Conservation (phyloP, 2,113 vertebrate species). For the Aspidoscelis tigris region DNA sequence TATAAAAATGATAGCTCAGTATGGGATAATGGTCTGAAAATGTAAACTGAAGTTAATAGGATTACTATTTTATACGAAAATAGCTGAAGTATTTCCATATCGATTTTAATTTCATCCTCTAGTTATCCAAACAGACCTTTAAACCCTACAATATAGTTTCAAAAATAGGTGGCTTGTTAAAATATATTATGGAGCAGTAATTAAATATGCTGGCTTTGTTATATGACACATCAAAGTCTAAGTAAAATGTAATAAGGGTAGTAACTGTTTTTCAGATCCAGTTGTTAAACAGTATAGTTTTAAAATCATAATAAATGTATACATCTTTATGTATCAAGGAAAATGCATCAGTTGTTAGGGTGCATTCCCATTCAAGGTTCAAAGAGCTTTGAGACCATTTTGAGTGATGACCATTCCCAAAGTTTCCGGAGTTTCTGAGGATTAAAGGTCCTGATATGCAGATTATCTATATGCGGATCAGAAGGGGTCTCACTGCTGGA, state of each 20-base stretch:
- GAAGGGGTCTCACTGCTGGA: no score
- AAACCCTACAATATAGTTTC: neutral
- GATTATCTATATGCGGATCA: no score
- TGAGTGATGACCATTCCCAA: no score
- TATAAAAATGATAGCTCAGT: constrained; percentile 31
- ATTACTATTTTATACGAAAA: constrained; percentile 26
- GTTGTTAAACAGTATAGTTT: neutral
- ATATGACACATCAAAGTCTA: neutral
- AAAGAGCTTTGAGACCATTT: no score
- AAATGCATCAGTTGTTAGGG: neutral
- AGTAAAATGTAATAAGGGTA: constrained; percentile 1
- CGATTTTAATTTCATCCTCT: constrained; percentile 11
- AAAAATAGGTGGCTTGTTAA: constrained; percentile 4
- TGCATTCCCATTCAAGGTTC: no score
- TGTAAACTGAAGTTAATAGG: constrained; percentile 17
- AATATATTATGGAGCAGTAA: constrained; percentile 8
- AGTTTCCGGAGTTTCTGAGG: no score
- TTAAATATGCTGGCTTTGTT: constrained; percentile 8
- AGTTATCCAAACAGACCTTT: constrained; percentile 9
- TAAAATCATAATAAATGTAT: no score
- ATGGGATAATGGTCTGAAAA: constrained; percentile 19
- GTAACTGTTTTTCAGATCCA: neutral
- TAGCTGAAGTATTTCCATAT: constrained; percentile 12
- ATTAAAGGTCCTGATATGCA: no score
- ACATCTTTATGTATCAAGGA: neutral